Base-by-base conservation (phyloP, 2,113 vertebrate genomes). In the Limnothrissa miodon region DNA sequence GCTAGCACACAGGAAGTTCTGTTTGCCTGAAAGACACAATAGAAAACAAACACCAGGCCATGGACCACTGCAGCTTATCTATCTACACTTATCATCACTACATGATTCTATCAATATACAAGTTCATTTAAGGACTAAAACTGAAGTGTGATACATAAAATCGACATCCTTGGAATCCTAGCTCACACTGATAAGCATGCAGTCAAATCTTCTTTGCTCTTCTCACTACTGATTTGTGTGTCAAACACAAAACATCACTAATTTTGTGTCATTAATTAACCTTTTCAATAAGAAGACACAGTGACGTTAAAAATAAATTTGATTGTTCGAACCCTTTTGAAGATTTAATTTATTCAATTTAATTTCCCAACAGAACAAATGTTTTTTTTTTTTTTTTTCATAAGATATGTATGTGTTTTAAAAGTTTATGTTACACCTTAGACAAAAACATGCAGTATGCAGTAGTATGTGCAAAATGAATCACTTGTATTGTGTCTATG, bases 1-100 rank as follows among this genome's bases (percentile, higher is more conserved):
- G 94, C 98, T 99, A 78, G 98, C 98, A 79, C 98, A 99, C 53
- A 99, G 94, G 90, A 99, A 99, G 84, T 98, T 99, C 92, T 99
- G 98, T 87, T 99, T 99, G 13, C 98, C 98, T 99, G 36, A 42
- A 87, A 84, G 85, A 88, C 0, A 87, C n/a, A n/a, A n/a, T n/a
- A 56, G 21, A 70, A 74, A 66, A 66, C 66, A 74, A 36, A 74
- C 15, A 74, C 11, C 15, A 11, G 62, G n/a, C 29, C 62, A n/a
- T 70, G 62, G 33, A 13, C 2, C 62, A 33, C 33, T 33, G 8
- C 62, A 70, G 62, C 4, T 36, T 36, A 9, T 10, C n/a, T 36
- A 25, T 29, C n/a, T 56, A 23, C 21, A 19, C 4, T 21, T 21
- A 56, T 1, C 8, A 70, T 33, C 36, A 70, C 9, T 33, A 36